Evolutionary conservation across 2,888 invertebrate genomes (phyloP), one percentile per base, ranked within the genome.

Genomic region (Hydrotaea cyrtoneurina): DNA sequence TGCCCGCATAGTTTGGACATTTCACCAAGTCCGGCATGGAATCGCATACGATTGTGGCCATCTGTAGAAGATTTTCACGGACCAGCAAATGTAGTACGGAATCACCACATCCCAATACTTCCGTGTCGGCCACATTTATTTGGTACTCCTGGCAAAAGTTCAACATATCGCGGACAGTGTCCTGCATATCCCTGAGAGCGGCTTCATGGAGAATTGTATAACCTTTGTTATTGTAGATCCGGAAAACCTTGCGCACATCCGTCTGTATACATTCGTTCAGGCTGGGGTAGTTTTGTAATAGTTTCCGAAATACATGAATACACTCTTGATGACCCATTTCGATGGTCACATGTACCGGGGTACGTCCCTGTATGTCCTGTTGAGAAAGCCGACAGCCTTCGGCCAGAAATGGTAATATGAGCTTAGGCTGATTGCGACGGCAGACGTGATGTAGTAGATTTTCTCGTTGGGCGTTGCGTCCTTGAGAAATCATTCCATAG

Each of bases 151-250:
- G 15, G 26, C 31, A 71, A 75, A 80, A 80, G 21, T 66, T 19
- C 5, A 81, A 73, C 26, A 57, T 1, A n/a, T n/a, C 13, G 8
- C 31, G 3, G 0, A 73, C 43, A 19, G 66, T 17, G 23, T 72
- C n/a, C 3, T 21, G 2, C 53, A 76, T 50, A 75, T 80, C 53
- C 8, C 19, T 21, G 5, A 69, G 50, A 15, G 66, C 77, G n/a
- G 73, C 81, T 19, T 66, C 64, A 23, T 81, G 77, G 2, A 81
- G 31, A 2, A 81, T 55, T 0, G 81, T 81, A 13, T 77, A 21
- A 5, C 81, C 81, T 19, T 73, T n/a, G 64, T 77, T 26, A 66
- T 81, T 73, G 15, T 81, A 81, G 13, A 77, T 21, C 46, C 50
- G 23, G 13, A 81, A 57, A 2, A 81, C 3, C 13, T 43, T 39